These are phyloP conservation scores for Dendrolimus kikuchii DNA, from an alignment of 1,140 invertebrate species.

Conservation along the genomic window DNA sequence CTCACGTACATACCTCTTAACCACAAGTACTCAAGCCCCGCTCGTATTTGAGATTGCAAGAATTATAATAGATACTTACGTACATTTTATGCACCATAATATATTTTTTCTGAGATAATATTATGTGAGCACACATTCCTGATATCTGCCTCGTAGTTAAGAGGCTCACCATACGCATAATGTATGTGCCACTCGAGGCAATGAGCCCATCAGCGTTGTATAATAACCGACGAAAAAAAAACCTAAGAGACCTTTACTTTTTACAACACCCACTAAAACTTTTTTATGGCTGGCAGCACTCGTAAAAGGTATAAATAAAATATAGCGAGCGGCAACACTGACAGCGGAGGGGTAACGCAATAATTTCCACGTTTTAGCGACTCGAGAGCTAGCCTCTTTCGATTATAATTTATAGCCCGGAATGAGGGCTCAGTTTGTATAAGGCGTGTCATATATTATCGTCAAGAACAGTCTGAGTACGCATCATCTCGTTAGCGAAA, in stretches of 20 bases:
- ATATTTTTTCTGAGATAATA: too few species aligned
- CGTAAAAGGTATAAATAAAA: slow-evolving; percentile 67
- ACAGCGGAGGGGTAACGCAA: slow-evolving; percentile 41
- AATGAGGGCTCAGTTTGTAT: slow-evolving; percentile 28
- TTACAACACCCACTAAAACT: slow-evolving; percentile 63
- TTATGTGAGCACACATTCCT: too few species aligned
- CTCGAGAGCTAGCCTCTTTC: slow-evolving; percentile 49
- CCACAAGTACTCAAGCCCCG: too few species aligned
- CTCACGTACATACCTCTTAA: too few species aligned
- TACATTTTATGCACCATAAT: too few species aligned
- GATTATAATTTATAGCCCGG: slow-evolving; percentile 63
- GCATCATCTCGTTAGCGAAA: too few species aligned
- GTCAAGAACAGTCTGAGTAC: too few species aligned
- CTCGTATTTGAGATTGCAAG: too few species aligned
- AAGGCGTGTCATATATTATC: slow-evolving; percentile 2
- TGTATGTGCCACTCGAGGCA: not conserved
- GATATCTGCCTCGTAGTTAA: too few species aligned
- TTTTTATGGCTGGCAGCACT: slow-evolving; percentile 63
- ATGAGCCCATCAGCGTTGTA: not conserved
- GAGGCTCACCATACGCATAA: not conserved
- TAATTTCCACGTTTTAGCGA: slow-evolving; percentile 63
- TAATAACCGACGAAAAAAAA: slow-evolving; percentile 34
- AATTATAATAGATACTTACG: too few species aligned
- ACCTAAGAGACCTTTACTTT: slow-evolving; percentile 32
- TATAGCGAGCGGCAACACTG: slow-evolving; percentile 54